These are phyloP conservation scores for Portunus trituberculatus DNA, from an alignment of 1,140 invertebrate species.

Conservation along the genomic window DNA sequence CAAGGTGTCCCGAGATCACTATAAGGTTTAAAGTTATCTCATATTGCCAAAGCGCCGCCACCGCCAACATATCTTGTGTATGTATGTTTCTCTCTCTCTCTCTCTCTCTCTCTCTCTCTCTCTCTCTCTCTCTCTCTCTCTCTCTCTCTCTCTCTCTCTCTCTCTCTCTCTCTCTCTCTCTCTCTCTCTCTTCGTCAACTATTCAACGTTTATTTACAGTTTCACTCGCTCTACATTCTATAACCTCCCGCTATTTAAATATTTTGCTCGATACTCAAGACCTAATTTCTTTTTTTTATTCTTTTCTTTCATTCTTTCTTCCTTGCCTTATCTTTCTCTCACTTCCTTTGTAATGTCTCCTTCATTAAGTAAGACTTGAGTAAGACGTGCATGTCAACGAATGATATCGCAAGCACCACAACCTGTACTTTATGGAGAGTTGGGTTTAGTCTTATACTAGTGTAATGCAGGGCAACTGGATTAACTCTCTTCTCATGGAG, in stretches of 20 bases:
- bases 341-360: not conserved
- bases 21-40: conserved; percentile 54
- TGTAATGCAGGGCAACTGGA: no score
- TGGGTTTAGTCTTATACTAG: no score
- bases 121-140: not conserved
- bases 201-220: not conserved
- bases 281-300: not conserved
- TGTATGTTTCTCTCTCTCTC: not conserved
- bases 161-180: not conserved
- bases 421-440: no score
- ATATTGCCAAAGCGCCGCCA: conserved; percentile 25
- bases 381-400: not conserved
- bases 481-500: no score
- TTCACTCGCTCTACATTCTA: not conserved
- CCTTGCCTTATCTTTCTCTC: not conserved
- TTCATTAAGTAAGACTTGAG: not conserved
- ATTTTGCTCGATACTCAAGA: no score
- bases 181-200: not conserved
- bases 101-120: not conserved
- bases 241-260: no score
- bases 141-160: not conserved
- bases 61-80: no score
- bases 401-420: no score
- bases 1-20: conserved; percentile 35
- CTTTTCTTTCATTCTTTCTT: no score